Evolutionary conservation across 2,888 invertebrate species (phyloP).

Genomic region (Coremacera marginata): DNA sequence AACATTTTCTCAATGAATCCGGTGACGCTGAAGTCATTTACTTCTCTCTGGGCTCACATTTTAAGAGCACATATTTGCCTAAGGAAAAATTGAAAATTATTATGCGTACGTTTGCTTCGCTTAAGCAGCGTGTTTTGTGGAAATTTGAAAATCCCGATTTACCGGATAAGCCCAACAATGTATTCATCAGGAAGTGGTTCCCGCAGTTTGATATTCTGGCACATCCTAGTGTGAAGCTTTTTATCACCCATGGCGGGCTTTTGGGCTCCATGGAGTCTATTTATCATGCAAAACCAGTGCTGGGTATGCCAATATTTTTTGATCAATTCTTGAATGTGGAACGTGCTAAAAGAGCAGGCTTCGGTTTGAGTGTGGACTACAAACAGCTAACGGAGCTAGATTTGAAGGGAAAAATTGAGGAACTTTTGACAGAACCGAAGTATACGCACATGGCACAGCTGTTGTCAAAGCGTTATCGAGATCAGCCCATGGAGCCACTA

Average conservation of each 20-base stretch:
- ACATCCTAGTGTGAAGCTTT: slow-evolving; percentile 68
- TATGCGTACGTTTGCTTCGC: slow-evolving; percentile 43
- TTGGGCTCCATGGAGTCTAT: slow-evolving; percentile 67
- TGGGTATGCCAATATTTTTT: slow-evolving; percentile 69
- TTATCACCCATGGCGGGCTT: slow-evolving; percentile 69
- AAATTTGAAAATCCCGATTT: slow-evolving; percentile 50
- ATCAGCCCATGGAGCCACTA: slow-evolving; percentile 52
- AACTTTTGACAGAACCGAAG: slow-evolving; percentile 44
- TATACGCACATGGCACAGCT: slow-evolving; percentile 43
- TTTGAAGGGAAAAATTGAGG: slow-evolving; percentile 48
- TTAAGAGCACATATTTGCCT: slow-evolving; percentile 50
- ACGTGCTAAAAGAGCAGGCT: slow-evolving; percentile 64
- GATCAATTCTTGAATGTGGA: slow-evolving; percentile 70
- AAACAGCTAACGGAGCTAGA: slow-evolving; percentile 57
- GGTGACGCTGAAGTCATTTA: slow-evolving; percentile 55
- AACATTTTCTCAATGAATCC: slow-evolving; percentile 55
- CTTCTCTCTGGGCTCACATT: slow-evolving; percentile 58
- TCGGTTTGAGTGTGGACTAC: slow-evolving; percentile 60
- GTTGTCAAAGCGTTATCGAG: slow-evolving; percentile 50
- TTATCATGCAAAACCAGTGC: slow-evolving; percentile 66
- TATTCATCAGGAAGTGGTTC: slow-evolving; percentile 64
- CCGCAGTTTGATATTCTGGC: slow-evolving; percentile 67
- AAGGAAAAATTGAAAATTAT: slow-evolving; percentile 41
- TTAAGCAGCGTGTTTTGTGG: slow-evolving; percentile 57
- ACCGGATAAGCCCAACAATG: slow-evolving; percentile 53